Evolutionary conservation across 2,888 invertebrate species (phyloP).

Genomic region (Dermolepida albohirtum): DNA sequence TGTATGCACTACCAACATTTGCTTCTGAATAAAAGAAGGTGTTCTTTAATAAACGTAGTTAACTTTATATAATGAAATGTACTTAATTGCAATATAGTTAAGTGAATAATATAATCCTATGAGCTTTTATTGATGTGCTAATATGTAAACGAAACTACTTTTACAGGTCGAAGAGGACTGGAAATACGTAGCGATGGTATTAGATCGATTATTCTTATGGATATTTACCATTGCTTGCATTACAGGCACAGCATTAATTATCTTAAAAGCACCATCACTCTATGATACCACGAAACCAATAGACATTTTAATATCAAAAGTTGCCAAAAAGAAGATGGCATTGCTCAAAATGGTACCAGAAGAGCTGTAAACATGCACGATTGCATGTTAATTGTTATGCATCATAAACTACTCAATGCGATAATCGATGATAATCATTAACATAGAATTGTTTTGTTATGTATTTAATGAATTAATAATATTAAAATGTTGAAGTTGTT

Average conservation of each 20-base stretch:
- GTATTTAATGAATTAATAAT: slow-evolving; percentile 57
- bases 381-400: slow-evolving; percentile 45
- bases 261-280: slow-evolving; percentile 90
- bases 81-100: no score
- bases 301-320: slow-evolving; percentile 90
- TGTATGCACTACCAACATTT: no score
- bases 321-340: slow-evolving; percentile 90
- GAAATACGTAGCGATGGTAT: slow-evolving; percentile 97
- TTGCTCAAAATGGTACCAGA: slow-evolving; percentile 87
- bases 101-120: no score
- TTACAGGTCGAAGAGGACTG: slow-evolving; percentile 94
- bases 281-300: slow-evolving; percentile 92
- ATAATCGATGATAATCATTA: slow-evolving; percentile 64
- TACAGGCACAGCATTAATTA: slow-evolving; percentile 88
- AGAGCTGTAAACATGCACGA: slow-evolving; percentile 58
- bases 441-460: slow-evolving; percentile 61
- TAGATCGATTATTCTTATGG: slow-evolving; percentile 96
- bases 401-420: slow-evolving; percentile 51
- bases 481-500: slow-evolving; percentile 58
- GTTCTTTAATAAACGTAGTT: no score
- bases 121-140: not conserved
- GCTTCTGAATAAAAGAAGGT: no score
- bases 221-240: slow-evolving; percentile 95
- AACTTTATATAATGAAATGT: no score
- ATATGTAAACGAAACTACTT: slow-evolving; percentile 33